Evolutionary conservation across 2,888 invertebrate species (phyloP).

Genomic region (Tigriopus californicus): DNA sequence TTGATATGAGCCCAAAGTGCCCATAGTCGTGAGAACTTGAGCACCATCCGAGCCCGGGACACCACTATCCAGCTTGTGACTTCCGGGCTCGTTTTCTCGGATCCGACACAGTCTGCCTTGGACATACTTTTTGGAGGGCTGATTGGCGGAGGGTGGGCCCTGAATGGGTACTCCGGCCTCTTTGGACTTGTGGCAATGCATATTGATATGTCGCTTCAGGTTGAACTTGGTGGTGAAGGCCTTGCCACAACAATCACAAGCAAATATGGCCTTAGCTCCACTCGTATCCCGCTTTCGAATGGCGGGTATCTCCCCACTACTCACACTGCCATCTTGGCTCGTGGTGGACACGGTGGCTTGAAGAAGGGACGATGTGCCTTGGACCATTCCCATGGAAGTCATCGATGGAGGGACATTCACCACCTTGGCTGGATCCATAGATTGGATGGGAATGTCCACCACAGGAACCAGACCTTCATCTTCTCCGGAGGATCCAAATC

Average conservation of each 20-base stretch:
- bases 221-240: slow-evolving; percentile 15
- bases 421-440: background rate
- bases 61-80: background rate
- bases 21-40: background rate
- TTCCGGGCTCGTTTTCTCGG: background rate
- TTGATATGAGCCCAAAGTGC: background rate
- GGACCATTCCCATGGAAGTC: background rate
- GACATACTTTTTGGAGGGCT: slow-evolving; percentile 9
- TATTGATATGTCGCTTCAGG: slow-evolving; percentile 16
- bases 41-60: background rate
- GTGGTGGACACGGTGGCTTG: background rate
- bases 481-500: slow-evolving; percentile 1
- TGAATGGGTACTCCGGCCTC: slow-evolving; percentile 15
- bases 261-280: background rate
- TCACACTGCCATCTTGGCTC: background rate
- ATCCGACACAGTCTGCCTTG: background rate
- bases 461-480: background rate
- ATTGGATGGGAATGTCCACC: background rate
- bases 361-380: background rate
- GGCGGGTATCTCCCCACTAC: background rate
- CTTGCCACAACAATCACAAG: slow-evolving; percentile 16
- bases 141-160: slow-evolving; percentile 15
- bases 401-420: background rate
- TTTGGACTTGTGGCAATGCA: slow-evolving; percentile 10
- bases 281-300: slow-evolving; percentile 8